These are phyloP conservation scores for Ichneumon xanthorius DNA, from an alignment of 2,888 invertebrate genomes.

Conservation along the genomic window DNA sequence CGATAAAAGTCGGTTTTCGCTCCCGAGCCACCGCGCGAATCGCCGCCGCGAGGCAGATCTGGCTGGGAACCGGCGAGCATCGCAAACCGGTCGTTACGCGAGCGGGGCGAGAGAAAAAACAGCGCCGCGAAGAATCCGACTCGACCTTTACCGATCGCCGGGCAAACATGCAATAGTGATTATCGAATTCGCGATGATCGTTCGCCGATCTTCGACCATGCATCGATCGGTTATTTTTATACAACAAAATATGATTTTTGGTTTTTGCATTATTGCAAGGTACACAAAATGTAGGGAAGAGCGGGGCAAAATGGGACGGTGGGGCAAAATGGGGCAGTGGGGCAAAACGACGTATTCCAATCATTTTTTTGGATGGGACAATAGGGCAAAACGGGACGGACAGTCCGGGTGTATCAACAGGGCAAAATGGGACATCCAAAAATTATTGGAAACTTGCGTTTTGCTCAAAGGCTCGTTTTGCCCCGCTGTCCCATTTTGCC, in stretches of 20 bases:
- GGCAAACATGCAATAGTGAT: not conserved
- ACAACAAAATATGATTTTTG: not conserved
- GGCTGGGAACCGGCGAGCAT: not conserved
- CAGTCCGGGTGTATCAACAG: no score
- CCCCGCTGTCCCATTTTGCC: no score
- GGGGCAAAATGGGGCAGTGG: no score
- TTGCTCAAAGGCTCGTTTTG: no score
- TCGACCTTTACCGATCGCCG: constrained; percentile 29
- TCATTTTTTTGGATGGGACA: no score
- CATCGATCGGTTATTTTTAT: not conserved
- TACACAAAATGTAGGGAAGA: no score
- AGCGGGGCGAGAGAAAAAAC: not conserved
- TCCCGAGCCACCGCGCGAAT: not conserved
- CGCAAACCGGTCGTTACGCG: constrained; percentile 41
- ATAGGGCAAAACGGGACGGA: no score
- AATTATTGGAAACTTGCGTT: no score
- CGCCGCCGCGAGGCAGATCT: not conserved
- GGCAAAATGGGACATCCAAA: no score
- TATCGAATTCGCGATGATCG: not conserved
- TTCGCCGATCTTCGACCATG: not conserved
- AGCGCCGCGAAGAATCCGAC: not conserved
- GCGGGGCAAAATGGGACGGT: no score
- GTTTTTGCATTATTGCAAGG: no score
- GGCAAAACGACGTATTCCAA: no score
- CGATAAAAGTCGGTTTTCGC: constrained; percentile 39